These are phyloP conservation scores for Venusia cambrica DNA, from an alignment of 2,888 invertebrate genomes.

Conservation along the genomic window DNA sequence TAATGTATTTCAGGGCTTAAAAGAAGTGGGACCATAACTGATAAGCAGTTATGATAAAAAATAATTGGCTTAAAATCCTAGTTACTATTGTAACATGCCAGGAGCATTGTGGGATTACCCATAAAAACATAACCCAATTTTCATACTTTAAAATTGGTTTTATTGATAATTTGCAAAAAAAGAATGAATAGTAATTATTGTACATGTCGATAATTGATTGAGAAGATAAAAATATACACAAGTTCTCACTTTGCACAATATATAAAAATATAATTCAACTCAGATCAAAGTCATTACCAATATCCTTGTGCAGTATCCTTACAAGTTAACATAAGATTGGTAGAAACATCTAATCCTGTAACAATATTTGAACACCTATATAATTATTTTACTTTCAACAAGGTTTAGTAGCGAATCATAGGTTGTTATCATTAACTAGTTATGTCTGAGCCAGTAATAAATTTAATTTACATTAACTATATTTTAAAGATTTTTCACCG, in stretches of 20 bases:
- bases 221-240: slow-evolving; percentile 78
- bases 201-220: slow-evolving; percentile 79
- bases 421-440: slow-evolving; percentile 55
- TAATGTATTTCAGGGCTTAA: too few relatives aligned
- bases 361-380: slow-evolving; percentile 79
- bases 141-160: slow-evolving; percentile 78
- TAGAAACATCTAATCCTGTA: slow-evolving; percentile 77
- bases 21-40: too few relatives aligned
- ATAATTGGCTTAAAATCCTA: too few relatives aligned
- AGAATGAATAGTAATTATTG: slow-evolving; percentile 72
- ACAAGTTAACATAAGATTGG: slow-evolving; percentile 67
- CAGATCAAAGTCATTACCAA: slow-evolving; percentile 78
- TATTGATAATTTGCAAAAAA: slow-evolving; percentile 77
- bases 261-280: slow-evolving; percentile 80
- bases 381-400: slow-evolving; percentile 72
- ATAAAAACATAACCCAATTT: slow-evolving; percentile 53
- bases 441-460: slow-evolving; percentile 71
- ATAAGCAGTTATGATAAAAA: too few relatives aligned
- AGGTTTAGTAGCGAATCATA: slow-evolving; percentile 75
- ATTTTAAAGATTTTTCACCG: slow-evolving; percentile 59
- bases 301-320: slow-evolving; percentile 79
- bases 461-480: slow-evolving; percentile 78
- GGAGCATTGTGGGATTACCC: slow-evolving; percentile 36
- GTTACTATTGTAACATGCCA: too few relatives aligned
- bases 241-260: slow-evolving; percentile 69